A percentile compares a stretch with the other conserved stretches of the same genome.
phyloP scores from a whole-genome alignment of 2,888 invertebrate species.

The Sinotaia quadrata region DNA sequence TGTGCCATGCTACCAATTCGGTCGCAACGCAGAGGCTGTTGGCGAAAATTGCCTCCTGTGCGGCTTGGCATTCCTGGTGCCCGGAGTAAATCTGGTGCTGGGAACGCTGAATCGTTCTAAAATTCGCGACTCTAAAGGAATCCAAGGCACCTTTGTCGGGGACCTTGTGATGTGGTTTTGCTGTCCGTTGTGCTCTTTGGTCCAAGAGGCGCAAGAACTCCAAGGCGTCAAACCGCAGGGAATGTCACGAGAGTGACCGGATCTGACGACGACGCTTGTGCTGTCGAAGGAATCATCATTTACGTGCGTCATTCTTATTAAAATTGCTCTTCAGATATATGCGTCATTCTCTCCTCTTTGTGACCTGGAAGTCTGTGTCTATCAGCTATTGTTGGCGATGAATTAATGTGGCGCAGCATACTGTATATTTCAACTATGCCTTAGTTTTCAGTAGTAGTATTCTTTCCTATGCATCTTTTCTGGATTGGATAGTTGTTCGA shows the following conservation, averaged over 20 bases:
- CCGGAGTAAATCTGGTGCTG: conserved; percentile 53
- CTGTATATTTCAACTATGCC: no score
- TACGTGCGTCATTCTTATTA: no score
- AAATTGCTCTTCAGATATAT: no score
- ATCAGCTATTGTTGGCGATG: no score
- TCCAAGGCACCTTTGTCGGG: conserved; percentile 56
- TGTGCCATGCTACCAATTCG: conserved; percentile 67
- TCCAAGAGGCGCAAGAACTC: conserved; percentile 63
- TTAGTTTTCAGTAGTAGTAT: no score
- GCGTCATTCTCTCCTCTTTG: no score
- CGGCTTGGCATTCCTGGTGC: conserved; percentile 60
- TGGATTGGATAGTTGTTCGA: no score
- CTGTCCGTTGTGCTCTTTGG: conserved; percentile 61
- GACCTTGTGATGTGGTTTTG: conserved; percentile 60
- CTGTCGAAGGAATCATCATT: no score
- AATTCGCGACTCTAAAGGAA: conserved; percentile 63
- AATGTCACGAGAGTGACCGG: conserved; percentile 50
- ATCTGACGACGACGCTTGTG: no score
- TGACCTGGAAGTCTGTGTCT: no score
- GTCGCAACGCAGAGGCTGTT: conserved; percentile 67
- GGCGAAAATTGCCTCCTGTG: conserved; percentile 66
- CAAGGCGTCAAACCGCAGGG: conserved; percentile 48
- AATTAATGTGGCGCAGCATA: no score
- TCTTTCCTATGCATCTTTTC: no score
- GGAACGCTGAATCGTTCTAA: conserved; percentile 58